A percentile compares a stretch with the other conserved stretches of the same genome.
These are phyloP conservation scores for Hippocampus abdominalis DNA, from an alignment of 2,113 vertebrate species.

Conservation along the genomic window DNA sequence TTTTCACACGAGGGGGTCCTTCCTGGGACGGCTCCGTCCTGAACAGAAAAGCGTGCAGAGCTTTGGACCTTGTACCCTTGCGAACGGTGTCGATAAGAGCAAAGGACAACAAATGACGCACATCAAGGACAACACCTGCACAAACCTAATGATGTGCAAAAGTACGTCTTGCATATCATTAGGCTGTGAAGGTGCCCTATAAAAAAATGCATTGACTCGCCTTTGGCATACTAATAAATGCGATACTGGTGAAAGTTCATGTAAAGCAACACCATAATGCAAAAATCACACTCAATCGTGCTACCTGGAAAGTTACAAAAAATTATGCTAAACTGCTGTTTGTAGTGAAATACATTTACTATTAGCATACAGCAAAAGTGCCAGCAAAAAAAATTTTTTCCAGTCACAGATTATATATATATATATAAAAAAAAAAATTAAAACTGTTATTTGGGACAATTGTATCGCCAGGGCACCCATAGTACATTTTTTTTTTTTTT, in stretches of 20 bases:
- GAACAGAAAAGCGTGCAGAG: not conserved
- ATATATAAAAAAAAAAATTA: too few species aligned
- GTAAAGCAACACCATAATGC: not conserved
- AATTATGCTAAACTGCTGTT: too few species aligned
- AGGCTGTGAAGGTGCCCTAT: too few species aligned
- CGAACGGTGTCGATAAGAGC: conserved; percentile 25
- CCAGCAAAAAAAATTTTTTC: too few species aligned
- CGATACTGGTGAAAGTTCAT: not conserved
- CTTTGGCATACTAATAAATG: not conserved
- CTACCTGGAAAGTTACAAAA: not conserved
- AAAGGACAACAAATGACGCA: conserved; percentile 5
- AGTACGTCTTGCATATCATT: not conserved
- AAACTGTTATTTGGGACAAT: too few species aligned
- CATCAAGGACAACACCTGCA: conserved; percentile 2
- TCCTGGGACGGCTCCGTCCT: not conserved
- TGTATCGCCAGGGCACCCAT: too few species aligned
- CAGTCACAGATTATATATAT: too few species aligned
- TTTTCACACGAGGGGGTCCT: too few species aligned
- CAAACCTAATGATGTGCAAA: not conserved
- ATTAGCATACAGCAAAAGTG: too few species aligned
- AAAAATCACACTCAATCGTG: not conserved
- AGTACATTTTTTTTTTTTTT: too few species aligned
- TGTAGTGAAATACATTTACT: too few species aligned
- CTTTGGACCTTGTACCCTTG: conserved; percentile 34
- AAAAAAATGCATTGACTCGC: not conserved